These are phyloP conservation scores for Probaryconus sp. DNA, from an alignment of 1,140 invertebrate species.

Conservation along the genomic window DNA sequence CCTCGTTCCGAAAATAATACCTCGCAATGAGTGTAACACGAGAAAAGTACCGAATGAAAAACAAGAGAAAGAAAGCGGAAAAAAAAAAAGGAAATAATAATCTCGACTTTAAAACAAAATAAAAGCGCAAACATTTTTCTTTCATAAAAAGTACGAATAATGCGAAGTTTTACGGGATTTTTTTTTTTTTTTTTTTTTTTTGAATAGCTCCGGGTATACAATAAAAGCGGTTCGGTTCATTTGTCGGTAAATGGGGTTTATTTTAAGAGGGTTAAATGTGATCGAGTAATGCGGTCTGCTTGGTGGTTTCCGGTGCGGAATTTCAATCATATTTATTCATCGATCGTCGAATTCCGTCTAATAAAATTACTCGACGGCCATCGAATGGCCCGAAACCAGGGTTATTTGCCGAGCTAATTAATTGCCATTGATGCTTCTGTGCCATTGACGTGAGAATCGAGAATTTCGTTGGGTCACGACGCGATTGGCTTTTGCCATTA, in stretches of 20 bases:
- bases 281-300: constrained; percentile 27
- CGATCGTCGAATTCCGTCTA: constrained; percentile 28
- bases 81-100: not conserved
- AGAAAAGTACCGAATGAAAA: no score
- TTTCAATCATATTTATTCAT: constrained; percentile 55
- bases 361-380: constrained; percentile 35
- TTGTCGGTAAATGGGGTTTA: constrained; percentile 21
- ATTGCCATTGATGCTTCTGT: constrained; percentile 43
- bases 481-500: constrained; percentile 37
- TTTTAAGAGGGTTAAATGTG: constrained; percentile 39
- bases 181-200: constrained; percentile 2
- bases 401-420: constrained; percentile 54
- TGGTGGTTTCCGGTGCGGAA: constrained; percentile 18
- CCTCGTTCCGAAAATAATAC: no score
- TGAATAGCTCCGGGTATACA: constrained; percentile 6
- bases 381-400: constrained; percentile 13
- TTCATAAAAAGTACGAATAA: constrained; percentile 1
- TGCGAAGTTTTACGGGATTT: not conserved
- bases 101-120: no score
- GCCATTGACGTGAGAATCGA: constrained; percentile 32
- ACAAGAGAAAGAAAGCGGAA: no score
- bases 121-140: not conserved
- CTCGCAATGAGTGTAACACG: no score
- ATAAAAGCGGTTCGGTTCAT: constrained; percentile 35
- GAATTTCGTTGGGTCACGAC: constrained; percentile 32